phyloP scores from a whole-genome alignment of 2,797 vertebrate genomes.

The Hozukius guyotensis region DNA sequence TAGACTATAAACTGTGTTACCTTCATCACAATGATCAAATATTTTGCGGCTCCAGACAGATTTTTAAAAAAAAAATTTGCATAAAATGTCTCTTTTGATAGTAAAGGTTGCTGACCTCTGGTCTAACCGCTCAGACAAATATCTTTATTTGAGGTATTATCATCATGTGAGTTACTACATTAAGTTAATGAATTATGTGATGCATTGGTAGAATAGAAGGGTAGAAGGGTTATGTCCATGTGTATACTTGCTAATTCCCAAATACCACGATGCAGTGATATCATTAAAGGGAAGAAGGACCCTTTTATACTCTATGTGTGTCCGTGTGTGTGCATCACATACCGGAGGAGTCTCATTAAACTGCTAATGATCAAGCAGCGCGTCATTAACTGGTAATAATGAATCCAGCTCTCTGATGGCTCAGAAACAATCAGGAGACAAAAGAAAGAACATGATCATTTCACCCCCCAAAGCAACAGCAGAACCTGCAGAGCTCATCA shows the following conservation, averaged over 20 bases:
- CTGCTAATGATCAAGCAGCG: conserved; percentile 18
- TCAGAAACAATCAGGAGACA: conserved; percentile 22
- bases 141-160: not conserved
- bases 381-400: conserved; percentile 28
- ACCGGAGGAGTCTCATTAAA: conserved; percentile 14
- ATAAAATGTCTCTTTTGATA: no score
- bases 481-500: conserved; percentile 41
- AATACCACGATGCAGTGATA: not conserved
- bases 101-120: no score
- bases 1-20: no score
- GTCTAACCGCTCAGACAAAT: not conserved
- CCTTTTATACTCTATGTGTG: not conserved
- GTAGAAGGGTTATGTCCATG: not conserved
- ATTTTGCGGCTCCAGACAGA: no score
- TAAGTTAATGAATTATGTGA: not conserved
- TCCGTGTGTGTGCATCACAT: not conserved
- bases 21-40: no score
- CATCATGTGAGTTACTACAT: not conserved
- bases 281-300: not conserved
- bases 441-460: not conserved
- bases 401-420: conserved; percentile 12
- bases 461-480: not conserved
- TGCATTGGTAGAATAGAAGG: not conserved
- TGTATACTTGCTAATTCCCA: not conserved
- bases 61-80: no score